phyloP scores from a whole-genome alignment of 2,113 vertebrate species.

The Spizaetus ornatus region DNA sequence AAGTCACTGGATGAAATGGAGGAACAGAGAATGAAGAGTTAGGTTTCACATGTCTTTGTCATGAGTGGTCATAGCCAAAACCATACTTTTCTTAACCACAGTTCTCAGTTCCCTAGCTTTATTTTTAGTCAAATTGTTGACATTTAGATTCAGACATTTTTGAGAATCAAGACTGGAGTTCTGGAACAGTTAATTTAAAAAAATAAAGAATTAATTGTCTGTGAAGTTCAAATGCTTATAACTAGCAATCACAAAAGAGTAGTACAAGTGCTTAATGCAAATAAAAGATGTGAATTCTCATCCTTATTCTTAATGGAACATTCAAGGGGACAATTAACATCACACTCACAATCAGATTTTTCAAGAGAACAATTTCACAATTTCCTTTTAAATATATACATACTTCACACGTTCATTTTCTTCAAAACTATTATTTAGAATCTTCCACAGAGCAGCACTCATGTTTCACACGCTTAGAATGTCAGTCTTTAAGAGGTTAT shows the following conservation, averaged over 20 bases:
- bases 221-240: neutral
- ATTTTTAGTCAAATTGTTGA: neutral
- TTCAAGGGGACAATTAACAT: neutral
- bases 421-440: neutral
- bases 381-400: neutral
- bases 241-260: neutral
- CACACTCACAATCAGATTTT: neutral
- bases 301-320: neutral
- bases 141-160: neutral
- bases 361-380: neutral
- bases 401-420: neutral
- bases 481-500: neutral
- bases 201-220: neutral
- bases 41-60: neutral
- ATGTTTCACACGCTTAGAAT: neutral
- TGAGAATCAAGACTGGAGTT: neutral
- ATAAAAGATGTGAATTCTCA: neutral
- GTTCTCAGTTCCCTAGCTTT: neutral
- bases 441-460: neutral
- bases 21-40: neutral
- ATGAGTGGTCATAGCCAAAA: neutral
- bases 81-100: neutral
- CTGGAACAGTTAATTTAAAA: neutral
- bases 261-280: neutral
- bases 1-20: neutral